Conservation (phyloP, 2,797 vertebrate genomes). For the Pseudomugil gertrudae region DNA sequence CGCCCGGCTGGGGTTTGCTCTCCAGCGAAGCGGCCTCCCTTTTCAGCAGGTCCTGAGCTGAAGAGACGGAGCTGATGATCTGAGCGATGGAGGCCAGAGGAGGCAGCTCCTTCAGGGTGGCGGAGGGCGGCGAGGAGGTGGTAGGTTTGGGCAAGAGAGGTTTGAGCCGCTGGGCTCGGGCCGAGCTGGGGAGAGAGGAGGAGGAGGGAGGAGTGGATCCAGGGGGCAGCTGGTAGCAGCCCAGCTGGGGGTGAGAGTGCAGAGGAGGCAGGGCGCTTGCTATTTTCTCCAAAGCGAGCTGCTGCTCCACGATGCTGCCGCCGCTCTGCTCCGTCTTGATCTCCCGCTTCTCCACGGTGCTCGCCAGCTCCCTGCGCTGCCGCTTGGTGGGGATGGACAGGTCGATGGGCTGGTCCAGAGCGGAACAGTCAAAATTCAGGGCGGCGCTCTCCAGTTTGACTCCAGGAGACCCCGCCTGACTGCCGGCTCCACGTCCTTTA, state of each 20-base stretch:
- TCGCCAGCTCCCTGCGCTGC: constrained; percentile 50
- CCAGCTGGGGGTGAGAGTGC: constrained; percentile 59
- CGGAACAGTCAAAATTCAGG: constrained; percentile 76
- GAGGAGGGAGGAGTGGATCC: constrained; percentile 50
- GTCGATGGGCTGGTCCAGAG: constrained; percentile 87
- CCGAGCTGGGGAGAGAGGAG: constrained; percentile 13
- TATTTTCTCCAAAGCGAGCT: constrained; percentile 54
- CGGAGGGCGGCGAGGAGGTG: constrained; percentile 18
- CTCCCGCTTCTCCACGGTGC: constrained; percentile 43
- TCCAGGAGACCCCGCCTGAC: constrained; percentile 74
- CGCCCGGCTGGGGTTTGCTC: not conserved
- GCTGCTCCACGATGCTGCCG: constrained; percentile 55
- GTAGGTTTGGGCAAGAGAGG: constrained; percentile 88
- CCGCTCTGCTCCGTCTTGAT: constrained; percentile 78
- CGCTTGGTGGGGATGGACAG: constrained; percentile 87
- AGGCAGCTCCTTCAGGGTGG: constrained; percentile 85
- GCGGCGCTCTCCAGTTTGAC: constrained; percentile 87
- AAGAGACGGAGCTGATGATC: constrained; percentile 96
- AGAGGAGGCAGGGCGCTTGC: constrained; percentile 16
- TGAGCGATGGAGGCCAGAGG: constrained; percentile 96
- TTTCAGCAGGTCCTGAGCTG: constrained; percentile 89
- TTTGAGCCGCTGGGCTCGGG: constrained; percentile 87
- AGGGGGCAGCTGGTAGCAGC: constrained; percentile 75
- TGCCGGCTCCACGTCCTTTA: constrained; percentile 59
- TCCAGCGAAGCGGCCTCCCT: constrained; percentile 60